Conservation (phyloP, 2,888 invertebrate genomes). For the Acronicta alni region DNA sequence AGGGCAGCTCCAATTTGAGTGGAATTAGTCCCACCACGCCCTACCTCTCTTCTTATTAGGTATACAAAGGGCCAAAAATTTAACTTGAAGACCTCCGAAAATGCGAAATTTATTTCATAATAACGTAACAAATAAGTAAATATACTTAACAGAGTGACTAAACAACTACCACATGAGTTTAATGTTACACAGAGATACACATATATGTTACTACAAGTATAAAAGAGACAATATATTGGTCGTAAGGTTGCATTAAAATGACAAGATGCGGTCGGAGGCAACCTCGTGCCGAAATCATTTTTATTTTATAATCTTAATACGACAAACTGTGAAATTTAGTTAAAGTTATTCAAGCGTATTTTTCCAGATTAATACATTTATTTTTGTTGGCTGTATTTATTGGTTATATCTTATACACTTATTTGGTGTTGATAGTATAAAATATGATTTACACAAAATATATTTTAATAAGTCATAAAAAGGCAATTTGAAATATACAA, state of each 20-base stretch:
- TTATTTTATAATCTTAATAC: conserved; percentile 61
- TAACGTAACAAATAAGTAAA: conserved; percentile 39
- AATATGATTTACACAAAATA: conserved; percentile 24
- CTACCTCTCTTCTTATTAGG: no score
- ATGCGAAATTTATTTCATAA: conserved; percentile 28
- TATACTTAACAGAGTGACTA: conserved; percentile 34
- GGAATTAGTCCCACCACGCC: no score
- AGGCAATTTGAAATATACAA: conserved; percentile 1
- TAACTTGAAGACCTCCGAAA: conserved; percentile 12
- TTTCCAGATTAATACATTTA: conserved; percentile 41
- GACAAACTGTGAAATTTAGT: conserved; percentile 59
- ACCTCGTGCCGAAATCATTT: conserved; percentile 41
- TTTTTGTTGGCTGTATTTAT: conserved; percentile 10
- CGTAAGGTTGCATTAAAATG: conserved; percentile 63
- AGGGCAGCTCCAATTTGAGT: no score
- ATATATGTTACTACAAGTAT: conserved; percentile 11
- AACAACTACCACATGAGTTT: conserved; percentile 34
- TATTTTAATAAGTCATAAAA: conserved; percentile 32
- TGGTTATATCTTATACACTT: conserved; percentile 13
- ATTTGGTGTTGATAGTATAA: conserved; percentile 28
- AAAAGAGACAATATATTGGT: conserved; percentile 43
- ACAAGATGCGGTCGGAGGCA: conserved; percentile 48
- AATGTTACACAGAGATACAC: conserved; percentile 27
- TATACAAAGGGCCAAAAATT: conserved; percentile 9
- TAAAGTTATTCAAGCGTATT: conserved; percentile 52